Evolutionary conservation across 2,797 vertebrate species (phyloP), one percentile per base, ranked within the genome.

Genomic region (Clarias pachynema): DNA sequence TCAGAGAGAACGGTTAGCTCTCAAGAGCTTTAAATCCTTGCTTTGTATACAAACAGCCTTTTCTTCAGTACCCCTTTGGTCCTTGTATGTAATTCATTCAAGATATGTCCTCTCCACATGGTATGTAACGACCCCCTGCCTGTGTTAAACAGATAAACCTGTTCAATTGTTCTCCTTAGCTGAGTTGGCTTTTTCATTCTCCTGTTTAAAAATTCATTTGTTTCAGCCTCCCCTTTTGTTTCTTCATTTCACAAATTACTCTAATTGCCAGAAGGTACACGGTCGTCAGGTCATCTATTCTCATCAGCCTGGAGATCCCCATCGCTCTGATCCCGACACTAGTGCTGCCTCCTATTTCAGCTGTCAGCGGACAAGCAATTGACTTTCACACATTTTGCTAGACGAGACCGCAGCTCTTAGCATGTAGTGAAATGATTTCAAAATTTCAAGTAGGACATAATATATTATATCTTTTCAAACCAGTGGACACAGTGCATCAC

Each of bases 131-230:
- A 78, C 20, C 20, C 24, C 18, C n/a, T 68, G n/a, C 9, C 31
- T 74, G 68, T 44, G 79, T 82, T 59, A 68, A 68, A 75, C 68
- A 82, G 31, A 49, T 37, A 9, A 59, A 34, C 2, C 20, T 37
- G 20, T 60, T 29, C 29, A 9, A 15, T 37, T 3, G 7, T 78
- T 60, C 75, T 60, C 31, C 68, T 31, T n/a, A 29, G 68, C 40
- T 65, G 22, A 79, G 44, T 24, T 73, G 34, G 59, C 77, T 66
- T 59, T 75, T 70, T 77, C 10, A 10, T 63, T 75, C 31, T 73
- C 10, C 72, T 56, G 34, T 82, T 86, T 77, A 69, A 86, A 82
- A 69, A 86, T 86, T 78, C 37, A 82, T 86, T 85, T 82, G 62
- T 82, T 86, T 82, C 82, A 78, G 57, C 26, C 37, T 34, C 15